These are phyloP conservation scores for Deroplatys truncata DNA, from an alignment of 2,888 invertebrate genomes.

Conservation along the genomic window DNA sequence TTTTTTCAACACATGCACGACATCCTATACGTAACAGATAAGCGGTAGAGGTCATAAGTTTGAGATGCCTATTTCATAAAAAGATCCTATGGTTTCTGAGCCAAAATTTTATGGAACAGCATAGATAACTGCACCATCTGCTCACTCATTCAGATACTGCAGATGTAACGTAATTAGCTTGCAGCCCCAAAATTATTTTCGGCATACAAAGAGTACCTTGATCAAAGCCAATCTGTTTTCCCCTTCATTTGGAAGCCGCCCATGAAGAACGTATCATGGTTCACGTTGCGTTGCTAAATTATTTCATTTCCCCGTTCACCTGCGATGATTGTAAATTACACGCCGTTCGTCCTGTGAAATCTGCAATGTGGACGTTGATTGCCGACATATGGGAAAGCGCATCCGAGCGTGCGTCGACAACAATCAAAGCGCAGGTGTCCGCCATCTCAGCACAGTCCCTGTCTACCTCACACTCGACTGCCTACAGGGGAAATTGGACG, in stretches of 20 bases:
- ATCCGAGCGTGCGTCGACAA: not conserved
- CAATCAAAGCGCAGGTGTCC: not conserved
- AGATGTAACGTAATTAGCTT: not conserved
- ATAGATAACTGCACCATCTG: too few species aligned
- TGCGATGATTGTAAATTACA: not conserved
- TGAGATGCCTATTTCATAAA: too few species aligned
- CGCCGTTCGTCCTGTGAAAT: not conserved
- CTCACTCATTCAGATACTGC: not conserved
- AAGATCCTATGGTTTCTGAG: too few species aligned
- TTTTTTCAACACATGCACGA: too few species aligned
- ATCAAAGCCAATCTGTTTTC: not conserved
- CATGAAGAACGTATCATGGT: not conserved
- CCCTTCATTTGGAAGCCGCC: not conserved
- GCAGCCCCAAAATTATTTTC: not conserved
- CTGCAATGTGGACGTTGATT: not conserved
- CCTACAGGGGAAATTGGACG: not conserved
- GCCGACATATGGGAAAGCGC: not conserved
- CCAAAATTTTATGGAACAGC: too few species aligned
- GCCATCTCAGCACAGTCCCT: not conserved
- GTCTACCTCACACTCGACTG: not conserved
- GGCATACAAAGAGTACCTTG: not conserved
- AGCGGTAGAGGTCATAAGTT: too few species aligned
- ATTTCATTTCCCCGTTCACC: not conserved
- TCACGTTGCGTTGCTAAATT: not conserved
- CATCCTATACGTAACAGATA: too few species aligned